These are phyloP conservation scores for Planiliza haematocheilus DNA, from an alignment of 2,113 vertebrate genomes.

Conservation along the genomic window DNA sequence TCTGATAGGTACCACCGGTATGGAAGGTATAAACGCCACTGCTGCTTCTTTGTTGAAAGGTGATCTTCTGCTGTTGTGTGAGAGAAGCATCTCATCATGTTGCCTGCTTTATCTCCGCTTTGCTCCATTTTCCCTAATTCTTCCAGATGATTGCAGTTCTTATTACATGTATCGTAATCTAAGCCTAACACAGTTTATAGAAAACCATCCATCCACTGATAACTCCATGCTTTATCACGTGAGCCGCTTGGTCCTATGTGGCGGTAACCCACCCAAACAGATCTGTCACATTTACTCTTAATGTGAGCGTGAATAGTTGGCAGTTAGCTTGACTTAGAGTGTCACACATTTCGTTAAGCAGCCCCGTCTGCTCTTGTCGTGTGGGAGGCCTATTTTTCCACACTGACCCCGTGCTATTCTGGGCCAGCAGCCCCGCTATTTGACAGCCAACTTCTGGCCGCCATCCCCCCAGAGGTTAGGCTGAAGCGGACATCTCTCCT, in stretches of 20 bases:
- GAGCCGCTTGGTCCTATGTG: constrained; percentile 4
- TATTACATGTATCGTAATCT: not conserved
- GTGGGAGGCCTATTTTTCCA: constrained; percentile 65
- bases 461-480: constrained; percentile 68
- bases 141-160: not conserved
- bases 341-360: constrained; percentile 61
- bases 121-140: not conserved
- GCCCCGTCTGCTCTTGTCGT: constrained; percentile 57
- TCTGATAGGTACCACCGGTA: no score
- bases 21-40: no score
- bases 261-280: constrained; percentile 29
- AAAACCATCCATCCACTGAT: not conserved
- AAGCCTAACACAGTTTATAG: no score
- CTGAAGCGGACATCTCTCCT: constrained; percentile 65
- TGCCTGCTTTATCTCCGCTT: no score
- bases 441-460: constrained; percentile 76
- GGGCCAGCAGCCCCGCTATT: constrained; percentile 58
- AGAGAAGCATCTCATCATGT: no score
- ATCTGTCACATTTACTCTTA: constrained; percentile 47
- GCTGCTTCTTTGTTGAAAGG: no score
- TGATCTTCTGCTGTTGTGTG: no score
- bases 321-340: constrained; percentile 43
- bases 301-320: constrained; percentile 49
- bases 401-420: constrained; percentile 67
- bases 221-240: not conserved